Conservation (phyloP, 2,888 invertebrate genomes). For the Quadroppia sp. region DNA sequence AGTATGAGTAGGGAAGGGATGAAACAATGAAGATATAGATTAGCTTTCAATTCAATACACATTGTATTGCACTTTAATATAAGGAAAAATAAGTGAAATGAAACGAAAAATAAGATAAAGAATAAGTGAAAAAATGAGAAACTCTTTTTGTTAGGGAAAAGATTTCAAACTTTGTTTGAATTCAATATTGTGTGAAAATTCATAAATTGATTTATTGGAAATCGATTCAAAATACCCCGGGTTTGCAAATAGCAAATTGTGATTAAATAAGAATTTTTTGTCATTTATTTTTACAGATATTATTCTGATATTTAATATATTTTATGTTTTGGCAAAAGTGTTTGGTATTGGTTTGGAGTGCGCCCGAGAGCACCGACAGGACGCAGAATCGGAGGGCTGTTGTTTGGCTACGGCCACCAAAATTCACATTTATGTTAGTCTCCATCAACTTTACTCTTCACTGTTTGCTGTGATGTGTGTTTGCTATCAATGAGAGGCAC, state of each 20-base stretch:
- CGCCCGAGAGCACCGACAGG: background rate
- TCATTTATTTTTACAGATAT: background rate
- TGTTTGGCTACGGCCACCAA: constrained; percentile 16
- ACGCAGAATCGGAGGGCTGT: constrained; percentile 5
- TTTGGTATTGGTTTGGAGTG: background rate
- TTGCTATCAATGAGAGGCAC: constrained; percentile 26
- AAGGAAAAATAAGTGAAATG: background rate
- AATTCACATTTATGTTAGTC: constrained; percentile 12
- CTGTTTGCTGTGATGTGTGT: constrained; percentile 32
- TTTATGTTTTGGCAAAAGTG: background rate
- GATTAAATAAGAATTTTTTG: background rate
- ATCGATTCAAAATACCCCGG: background rate
- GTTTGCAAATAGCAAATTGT: background rate
- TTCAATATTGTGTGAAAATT: background rate
- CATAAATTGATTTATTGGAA: background rate
- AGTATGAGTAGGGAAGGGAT: background rate
- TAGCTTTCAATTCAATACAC: background rate
- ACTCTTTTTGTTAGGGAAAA: too few relatives aligned
- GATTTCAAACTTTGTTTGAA: background rate
- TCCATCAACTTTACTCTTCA: constrained; percentile 5
- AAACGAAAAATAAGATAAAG: constrained; percentile 1
- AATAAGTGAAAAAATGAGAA: too few relatives aligned
- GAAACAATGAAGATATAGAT: background rate
- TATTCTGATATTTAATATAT: background rate
- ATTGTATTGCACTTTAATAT: background rate